A percentile compares a stretch with the other conserved stretches of the same genome.
Evolutionary conservation across 2,113 vertebrate species (phyloP).

Genomic region (Ursus arctos): DNA sequence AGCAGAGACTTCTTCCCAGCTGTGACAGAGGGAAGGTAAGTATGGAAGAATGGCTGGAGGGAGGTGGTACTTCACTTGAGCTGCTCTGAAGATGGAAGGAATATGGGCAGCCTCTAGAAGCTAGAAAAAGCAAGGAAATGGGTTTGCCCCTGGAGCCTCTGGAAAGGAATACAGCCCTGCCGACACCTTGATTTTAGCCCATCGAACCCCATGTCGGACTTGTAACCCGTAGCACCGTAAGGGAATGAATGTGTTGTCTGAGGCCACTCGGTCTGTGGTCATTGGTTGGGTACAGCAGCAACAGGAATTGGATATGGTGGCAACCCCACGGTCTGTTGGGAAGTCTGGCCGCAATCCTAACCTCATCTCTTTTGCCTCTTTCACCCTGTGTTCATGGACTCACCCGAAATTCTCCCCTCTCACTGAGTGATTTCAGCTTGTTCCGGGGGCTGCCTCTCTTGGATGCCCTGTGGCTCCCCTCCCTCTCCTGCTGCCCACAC

Average conservation of each 20-base stretch:
- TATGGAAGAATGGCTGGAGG: background rate
- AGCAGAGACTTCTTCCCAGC: too few species aligned
- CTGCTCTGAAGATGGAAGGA: background rate
- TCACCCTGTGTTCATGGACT: background rate
- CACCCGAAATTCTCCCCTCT: background rate
- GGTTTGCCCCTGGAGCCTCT: background rate
- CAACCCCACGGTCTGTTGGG: rapidly evolving
- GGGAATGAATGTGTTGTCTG: background rate
- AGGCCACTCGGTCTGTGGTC: background rate
- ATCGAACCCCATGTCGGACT: background rate
- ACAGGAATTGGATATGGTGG: background rate
- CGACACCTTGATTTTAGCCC: background rate
- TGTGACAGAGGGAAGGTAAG: background rate
- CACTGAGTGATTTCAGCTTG: background rate
- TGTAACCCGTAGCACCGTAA: background rate
- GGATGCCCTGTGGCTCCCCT: background rate
- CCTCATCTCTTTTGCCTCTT: background rate
- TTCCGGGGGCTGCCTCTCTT: background rate
- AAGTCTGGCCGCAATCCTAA: background rate
- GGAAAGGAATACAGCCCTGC: background rate
- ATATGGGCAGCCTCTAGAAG: background rate
- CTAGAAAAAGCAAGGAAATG: background rate
- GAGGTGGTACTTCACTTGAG: too few species aligned
- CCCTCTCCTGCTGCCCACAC: background rate
- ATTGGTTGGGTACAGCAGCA: background rate